Evolutionary conservation across 1,140 invertebrate species (phyloP).

Genomic region (Coptotermes formosanus): DNA sequence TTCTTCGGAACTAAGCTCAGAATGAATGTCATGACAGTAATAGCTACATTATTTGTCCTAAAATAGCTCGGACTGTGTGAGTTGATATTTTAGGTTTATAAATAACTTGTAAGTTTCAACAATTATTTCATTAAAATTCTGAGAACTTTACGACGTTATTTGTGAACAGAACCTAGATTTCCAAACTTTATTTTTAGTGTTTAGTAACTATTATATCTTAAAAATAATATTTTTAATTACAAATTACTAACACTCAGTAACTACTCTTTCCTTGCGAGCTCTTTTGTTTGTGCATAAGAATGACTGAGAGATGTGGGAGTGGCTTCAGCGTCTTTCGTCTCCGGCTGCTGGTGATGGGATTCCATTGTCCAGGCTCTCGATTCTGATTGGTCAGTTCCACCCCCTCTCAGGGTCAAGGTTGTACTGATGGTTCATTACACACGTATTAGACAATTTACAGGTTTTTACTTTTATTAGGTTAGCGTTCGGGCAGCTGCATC

Average conservation of each 20-base stretch:
- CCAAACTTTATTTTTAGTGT: no score
- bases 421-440: conserved; percentile 11
- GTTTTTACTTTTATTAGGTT: conserved; percentile 19
- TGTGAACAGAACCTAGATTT: no score
- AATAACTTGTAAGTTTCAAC: no score
- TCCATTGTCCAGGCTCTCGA: conserved; percentile 13
- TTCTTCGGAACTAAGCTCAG: no score
- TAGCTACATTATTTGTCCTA: no score
- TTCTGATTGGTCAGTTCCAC: conserved; percentile 1
- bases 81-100: no score
- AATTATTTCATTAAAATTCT: no score
- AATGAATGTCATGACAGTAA: no score
- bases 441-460: conserved; percentile 19
- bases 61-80: no score
- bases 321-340: neutral
- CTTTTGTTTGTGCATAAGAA: conserved; percentile 16
- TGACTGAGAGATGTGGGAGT: neutral
- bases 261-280: neutral
- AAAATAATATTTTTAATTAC: neutral
- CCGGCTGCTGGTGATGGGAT: neutral
- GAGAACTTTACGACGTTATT: no score
- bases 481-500: neutral
- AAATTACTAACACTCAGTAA: neutral
- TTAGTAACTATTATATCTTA: no score
- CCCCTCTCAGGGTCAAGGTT: conserved; percentile 16